Base-by-base conservation (phyloP, 2,888 invertebrate species). In the Acronicta leporina region DNA sequence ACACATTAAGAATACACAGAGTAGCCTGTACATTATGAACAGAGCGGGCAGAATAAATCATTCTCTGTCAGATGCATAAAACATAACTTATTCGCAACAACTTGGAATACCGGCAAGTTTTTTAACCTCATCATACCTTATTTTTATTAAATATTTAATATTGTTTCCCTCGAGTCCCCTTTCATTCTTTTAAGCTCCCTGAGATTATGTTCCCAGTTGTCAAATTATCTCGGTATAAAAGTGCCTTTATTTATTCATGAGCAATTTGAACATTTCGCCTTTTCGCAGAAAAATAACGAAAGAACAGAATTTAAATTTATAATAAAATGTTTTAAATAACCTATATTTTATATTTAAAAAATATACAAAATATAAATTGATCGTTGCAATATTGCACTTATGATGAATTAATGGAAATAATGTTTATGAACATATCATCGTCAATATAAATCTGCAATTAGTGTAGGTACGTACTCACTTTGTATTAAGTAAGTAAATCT, bases 221-320 rank as follows among this genome's bases (percentile, higher is more conserved):
- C 73, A 68, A 68, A 68, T 68, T 61, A 69, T 73, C 42, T 61
- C 33, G 10, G 73, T 55, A 68, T 52, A 61, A 52, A 73, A 68
- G 68, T 52, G 68, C 55, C 68, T 73, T 61, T 73, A 73, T 73
- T 68, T 73, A 73, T 69, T 69, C 68, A 73, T 68, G 68, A 73
- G 55, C 52, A 52, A 73, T 73, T 73, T 69, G 46, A 62, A 73
- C 61, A 73, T 60, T 49, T 55, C 50, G 33, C 15, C 53, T 53
- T 62, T 60, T 62, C 73, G 44, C 33, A 30, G 40, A 20, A 33
- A 71, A 68, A 40, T 50, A 72, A 65, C 59, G 44, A 16, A 27
- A 47, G 52, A 20, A 16, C 43, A 41, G 68, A 41, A 50, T 71
- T 59, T 35, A 25, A 48, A 48, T 67, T 48, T 13, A 57, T 10